Conservation (phyloP, 1,140 invertebrate genomes). For the Nylanderia fulva region DNA sequence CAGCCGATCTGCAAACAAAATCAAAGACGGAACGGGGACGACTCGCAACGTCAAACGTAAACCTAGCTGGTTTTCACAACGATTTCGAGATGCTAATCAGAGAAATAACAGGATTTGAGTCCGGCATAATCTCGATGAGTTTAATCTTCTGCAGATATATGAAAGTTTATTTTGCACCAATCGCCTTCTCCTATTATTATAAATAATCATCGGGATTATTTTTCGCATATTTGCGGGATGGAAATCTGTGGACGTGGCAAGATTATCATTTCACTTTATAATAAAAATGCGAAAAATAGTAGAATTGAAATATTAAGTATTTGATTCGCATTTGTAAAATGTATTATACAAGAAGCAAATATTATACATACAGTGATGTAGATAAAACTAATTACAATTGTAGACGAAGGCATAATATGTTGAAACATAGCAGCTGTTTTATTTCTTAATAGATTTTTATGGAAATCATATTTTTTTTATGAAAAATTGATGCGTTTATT, state of each 20-base stretch:
- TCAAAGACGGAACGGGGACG: conserved; percentile 13
- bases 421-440: not conserved
- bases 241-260: not conserved
- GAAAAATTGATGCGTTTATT: not conserved
- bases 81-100: conserved; percentile 46
- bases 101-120: not conserved
- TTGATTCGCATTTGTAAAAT: not conserved
- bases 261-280: not conserved
- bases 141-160: not conserved
- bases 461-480: not conserved
- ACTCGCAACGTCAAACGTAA: not conserved
- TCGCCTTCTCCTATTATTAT: not conserved
- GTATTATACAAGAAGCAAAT: not conserved
- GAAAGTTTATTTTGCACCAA: not conserved
- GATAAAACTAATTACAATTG: not conserved
- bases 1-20: not conserved
- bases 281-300: not conserved
- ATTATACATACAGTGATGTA: no score
- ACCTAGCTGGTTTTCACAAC: conserved; percentile 15
- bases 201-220: not conserved
- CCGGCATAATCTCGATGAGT: conserved; percentile 5
- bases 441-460: not conserved
- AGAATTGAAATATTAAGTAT: no score
- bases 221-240: not conserved
- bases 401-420: not conserved